phyloP scores from a whole-genome alignment of 2,888 invertebrate genomes.

The Zaprionus obscuricornis region DNA sequence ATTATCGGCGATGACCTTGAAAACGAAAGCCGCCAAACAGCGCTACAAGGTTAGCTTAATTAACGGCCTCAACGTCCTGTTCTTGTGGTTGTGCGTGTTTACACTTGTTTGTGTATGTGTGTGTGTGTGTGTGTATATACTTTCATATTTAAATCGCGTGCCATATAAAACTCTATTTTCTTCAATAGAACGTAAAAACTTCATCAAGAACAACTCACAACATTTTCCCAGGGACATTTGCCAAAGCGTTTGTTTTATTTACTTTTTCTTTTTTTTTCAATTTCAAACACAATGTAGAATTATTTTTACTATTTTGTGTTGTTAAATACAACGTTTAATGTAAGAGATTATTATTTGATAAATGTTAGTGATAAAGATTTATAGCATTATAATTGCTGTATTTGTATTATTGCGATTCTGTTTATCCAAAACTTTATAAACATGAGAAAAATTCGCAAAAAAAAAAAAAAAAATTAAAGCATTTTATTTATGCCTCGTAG shows the following conservation, averaged over 20 bases:
- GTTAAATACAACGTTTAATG: too few species aligned
- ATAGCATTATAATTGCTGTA: too few species aligned
- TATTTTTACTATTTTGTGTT: too few species aligned
- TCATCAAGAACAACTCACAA: constrained; percentile 15
- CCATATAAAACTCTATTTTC: constrained; percentile 32
- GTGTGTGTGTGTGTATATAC: constrained; percentile 4
- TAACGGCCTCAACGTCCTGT: constrained; percentile 54
- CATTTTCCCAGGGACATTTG: constrained; percentile 12
- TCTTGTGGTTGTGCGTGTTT: constrained; percentile 25
- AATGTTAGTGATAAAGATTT: too few species aligned
- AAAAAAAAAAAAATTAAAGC: too few species aligned
- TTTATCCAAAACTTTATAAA: too few species aligned
- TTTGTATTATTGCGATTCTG: too few species aligned
- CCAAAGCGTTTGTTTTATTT: background rate
- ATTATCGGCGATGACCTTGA: constrained; percentile 72
- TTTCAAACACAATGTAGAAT: too few species aligned
- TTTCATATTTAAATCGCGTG: constrained; percentile 60
- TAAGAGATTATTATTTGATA: too few species aligned
- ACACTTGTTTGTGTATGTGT: constrained; percentile 5
- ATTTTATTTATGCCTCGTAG: too few species aligned
- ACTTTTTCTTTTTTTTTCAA: too few species aligned
- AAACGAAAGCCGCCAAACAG: constrained; percentile 36
- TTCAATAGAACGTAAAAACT: constrained; percentile 11
- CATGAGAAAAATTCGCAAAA: too few species aligned
- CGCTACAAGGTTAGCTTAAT: constrained; percentile 70